Conservation (phyloP, 2,113 vertebrate species). For the Campylomormyrus tamandua region DNA sequence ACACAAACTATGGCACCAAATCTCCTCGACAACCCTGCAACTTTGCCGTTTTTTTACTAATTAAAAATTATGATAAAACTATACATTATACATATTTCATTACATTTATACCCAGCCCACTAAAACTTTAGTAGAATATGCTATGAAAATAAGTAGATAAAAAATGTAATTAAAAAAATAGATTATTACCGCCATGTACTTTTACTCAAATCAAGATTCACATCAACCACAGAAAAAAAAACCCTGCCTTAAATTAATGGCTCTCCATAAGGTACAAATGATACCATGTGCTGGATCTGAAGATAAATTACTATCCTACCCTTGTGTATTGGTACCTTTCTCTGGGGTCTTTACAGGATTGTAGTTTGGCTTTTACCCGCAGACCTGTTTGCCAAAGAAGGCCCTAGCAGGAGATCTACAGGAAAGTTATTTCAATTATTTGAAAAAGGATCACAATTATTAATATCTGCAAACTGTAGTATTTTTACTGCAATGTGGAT, state of each 20-base stretch:
- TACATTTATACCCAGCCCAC: background rate
- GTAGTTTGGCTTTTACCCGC: background rate
- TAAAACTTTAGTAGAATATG: background rate
- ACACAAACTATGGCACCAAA: background rate
- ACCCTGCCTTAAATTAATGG: background rate
- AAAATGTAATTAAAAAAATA: background rate
- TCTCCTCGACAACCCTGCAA: background rate
- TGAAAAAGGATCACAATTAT: background rate
- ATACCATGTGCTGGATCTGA: background rate
- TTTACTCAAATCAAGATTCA: background rate
- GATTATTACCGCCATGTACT: background rate
- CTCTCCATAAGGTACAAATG: background rate
- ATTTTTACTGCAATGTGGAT: background rate
- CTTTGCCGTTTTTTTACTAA: background rate
- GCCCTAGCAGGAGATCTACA: background rate
- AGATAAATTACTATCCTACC: background rate
- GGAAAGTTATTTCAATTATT: background rate
- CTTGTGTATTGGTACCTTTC: background rate
- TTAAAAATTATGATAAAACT: background rate
- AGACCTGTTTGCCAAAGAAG: background rate
- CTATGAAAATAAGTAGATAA: background rate
- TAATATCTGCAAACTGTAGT: background rate
- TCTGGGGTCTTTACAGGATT: background rate
- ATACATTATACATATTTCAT: background rate
- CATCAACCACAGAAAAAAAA: background rate